These are phyloP conservation scores for Cichladusa arquata DNA, from an alignment of 2,113 vertebrate genomes.

Conservation along the genomic window DNA sequence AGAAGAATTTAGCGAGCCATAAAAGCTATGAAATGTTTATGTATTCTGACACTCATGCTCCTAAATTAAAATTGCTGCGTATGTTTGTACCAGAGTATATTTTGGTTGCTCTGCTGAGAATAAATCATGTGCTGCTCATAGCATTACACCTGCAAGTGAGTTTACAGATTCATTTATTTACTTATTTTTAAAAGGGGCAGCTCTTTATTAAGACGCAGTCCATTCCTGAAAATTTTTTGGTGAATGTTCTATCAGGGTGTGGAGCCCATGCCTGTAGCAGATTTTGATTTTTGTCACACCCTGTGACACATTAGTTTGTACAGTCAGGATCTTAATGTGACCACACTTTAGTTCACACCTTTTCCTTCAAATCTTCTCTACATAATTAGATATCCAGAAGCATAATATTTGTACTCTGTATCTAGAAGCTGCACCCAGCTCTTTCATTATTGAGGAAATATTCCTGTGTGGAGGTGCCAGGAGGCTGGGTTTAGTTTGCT, in stretches of 20 bases:
- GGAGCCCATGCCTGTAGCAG: background rate
- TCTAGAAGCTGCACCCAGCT: background rate
- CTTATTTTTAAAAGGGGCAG: background rate
- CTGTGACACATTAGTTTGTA: background rate
- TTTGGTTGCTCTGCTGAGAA: background rate
- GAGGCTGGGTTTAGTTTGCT: background rate
- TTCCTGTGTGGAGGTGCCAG: background rate
- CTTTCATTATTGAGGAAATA: background rate
- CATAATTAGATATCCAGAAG: constrained; percentile 7
- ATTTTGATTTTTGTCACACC: background rate
- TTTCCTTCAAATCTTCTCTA: background rate
- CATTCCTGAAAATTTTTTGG: background rate
- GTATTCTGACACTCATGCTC: background rate
- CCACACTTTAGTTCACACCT: background rate
- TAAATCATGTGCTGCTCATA: background rate
- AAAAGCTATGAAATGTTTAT: background rate
- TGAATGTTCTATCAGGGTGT: rapidly evolving
- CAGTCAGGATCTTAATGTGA: background rate
- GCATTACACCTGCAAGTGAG: background rate
- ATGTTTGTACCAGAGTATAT: background rate
- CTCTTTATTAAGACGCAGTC: background rate
- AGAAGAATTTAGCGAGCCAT: background rate
- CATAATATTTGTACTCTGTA: constrained; percentile 43
- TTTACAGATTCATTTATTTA: background rate
- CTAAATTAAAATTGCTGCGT: background rate